Conservation (phyloP, 1,140 invertebrate genomes). For the Hycleus phaleratus region DNA sequence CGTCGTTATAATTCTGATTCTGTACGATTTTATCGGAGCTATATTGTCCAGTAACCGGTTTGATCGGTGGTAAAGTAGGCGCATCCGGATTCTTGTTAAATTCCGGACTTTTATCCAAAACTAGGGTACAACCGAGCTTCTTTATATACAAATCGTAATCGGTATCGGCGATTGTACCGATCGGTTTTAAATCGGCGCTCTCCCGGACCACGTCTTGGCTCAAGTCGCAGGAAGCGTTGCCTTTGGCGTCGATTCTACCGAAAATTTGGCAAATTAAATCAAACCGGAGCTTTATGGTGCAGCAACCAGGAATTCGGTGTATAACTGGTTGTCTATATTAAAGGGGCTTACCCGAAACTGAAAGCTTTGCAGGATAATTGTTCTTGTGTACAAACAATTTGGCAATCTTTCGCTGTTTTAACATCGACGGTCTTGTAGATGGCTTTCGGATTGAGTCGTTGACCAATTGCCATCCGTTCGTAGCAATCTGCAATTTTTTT, state of each 20-base stretch:
- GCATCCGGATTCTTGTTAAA: neutral
- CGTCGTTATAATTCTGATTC: neutral
- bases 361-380: slow-evolving; percentile 34
- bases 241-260: slow-evolving; percentile 50
- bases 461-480: slow-evolving; percentile 36
- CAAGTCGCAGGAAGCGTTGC: slow-evolving; percentile 54
- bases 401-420: slow-evolving; percentile 34
- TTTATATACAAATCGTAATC: slow-evolving; percentile 57
- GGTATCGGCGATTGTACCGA: slow-evolving; percentile 43
- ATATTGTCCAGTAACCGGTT: slow-evolving; percentile 5
- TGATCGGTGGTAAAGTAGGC: neutral
- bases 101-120: slow-evolving; percentile 23
- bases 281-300: neutral
- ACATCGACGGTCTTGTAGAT: slow-evolving; percentile 29
- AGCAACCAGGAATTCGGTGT: neutral
- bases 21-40: neutral
- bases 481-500: slow-evolving; percentile 35
- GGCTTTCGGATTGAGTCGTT: slow-evolving; percentile 31
- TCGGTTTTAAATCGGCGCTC: slow-evolving; percentile 38
- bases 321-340: neutral
- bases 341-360: slow-evolving; percentile 36
- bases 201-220: slow-evolving; percentile 41
- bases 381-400: slow-evolving; percentile 35
- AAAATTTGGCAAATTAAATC: slow-evolving; percentile 5
- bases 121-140: slow-evolving; percentile 42